phyloP scores from a whole-genome alignment of 2,888 invertebrate genomes.

The Sinopyrophorus schimmeli region DNA sequence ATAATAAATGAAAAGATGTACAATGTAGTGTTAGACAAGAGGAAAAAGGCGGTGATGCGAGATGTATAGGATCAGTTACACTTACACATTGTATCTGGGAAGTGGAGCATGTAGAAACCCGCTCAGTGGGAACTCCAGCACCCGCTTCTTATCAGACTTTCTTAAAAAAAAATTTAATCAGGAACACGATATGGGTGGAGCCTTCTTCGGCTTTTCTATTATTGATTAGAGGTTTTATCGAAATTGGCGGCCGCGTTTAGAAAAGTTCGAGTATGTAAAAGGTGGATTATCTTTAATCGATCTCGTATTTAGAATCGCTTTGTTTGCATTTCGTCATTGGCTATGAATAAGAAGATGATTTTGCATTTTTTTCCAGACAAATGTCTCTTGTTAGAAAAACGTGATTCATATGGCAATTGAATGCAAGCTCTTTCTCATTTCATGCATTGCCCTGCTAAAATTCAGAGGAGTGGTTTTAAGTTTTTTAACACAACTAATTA shows the following conservation, averaged over 20 bases:
- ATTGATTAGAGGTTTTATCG: constrained; percentile 15
- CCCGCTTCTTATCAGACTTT: constrained; percentile 6
- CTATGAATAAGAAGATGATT: too few relatives aligned
- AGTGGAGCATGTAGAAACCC: constrained; percentile 32
- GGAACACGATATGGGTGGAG: constrained; percentile 17
- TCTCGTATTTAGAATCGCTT: too few relatives aligned
- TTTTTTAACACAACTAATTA: too few relatives aligned
- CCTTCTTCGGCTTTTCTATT: constrained; percentile 8
- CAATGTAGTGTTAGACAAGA: constrained; percentile 4
- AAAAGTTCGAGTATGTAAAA: too few relatives aligned
- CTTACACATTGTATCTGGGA: constrained; percentile 32
- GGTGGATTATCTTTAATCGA: too few relatives aligned
- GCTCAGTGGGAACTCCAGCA: constrained; percentile 19
- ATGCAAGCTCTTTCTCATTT: too few relatives aligned
- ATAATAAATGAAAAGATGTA: constrained; percentile 13
- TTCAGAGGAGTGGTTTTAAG: too few relatives aligned
- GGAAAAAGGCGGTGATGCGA: constrained; percentile 34
- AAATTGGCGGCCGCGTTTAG: constrained; percentile 7
- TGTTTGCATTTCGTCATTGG: too few relatives aligned
- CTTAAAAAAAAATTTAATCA: constrained; percentile 4
- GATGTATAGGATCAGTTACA: constrained; percentile 31
- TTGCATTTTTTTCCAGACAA: too few relatives aligned
- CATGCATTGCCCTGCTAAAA: too few relatives aligned
- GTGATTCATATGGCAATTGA: too few relatives aligned
- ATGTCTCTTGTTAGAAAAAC: too few relatives aligned